phyloP scores from a whole-genome alignment of 2,113 vertebrate genomes.

The Chaetops frenatus region DNA sequence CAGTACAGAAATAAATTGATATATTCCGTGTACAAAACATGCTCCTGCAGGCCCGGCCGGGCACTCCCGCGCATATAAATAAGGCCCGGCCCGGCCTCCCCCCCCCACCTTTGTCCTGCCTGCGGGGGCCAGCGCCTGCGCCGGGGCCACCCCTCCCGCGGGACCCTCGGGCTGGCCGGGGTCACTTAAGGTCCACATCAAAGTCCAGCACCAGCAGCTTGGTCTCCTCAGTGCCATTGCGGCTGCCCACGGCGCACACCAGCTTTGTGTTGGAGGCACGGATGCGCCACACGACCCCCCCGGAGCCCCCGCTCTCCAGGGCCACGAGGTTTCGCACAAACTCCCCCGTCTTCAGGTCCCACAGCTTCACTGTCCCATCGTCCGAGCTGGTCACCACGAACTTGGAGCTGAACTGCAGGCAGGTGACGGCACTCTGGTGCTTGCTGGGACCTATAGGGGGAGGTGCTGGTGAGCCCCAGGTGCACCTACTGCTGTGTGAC shows the following conservation, averaged over 20 bases:
- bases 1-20: neutral
- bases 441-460: slow-evolving; percentile 50
- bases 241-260: slow-evolving; percentile 63
- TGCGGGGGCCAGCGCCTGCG: neutral
- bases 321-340: slow-evolving; percentile 67
- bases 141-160: neutral
- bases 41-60: neutral
- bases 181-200: slow-evolving; percentile 59
- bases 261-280: slow-evolving; percentile 62
- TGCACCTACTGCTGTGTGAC: neutral
- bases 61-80: neutral
- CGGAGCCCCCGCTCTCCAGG: slow-evolving; percentile 57
- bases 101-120: neutral
- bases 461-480: neutral
- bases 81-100: neutral
- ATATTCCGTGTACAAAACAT: slow-evolving; percentile 2
- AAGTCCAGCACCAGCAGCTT: slow-evolving; percentile 71
- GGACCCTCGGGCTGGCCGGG: neutral
- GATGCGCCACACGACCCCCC: slow-evolving; percentile 62
- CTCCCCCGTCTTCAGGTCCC: slow-evolving; percentile 66
- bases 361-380: slow-evolving; percentile 56
- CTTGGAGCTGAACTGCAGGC: slow-evolving; percentile 71
- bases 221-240: slow-evolving; percentile 66
- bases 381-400: slow-evolving; percentile 68
- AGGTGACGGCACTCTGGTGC: slow-evolving; percentile 67